Evolutionary conservation across 2,888 invertebrate species (phyloP).

Genomic region (Acleris cristana): DNA sequence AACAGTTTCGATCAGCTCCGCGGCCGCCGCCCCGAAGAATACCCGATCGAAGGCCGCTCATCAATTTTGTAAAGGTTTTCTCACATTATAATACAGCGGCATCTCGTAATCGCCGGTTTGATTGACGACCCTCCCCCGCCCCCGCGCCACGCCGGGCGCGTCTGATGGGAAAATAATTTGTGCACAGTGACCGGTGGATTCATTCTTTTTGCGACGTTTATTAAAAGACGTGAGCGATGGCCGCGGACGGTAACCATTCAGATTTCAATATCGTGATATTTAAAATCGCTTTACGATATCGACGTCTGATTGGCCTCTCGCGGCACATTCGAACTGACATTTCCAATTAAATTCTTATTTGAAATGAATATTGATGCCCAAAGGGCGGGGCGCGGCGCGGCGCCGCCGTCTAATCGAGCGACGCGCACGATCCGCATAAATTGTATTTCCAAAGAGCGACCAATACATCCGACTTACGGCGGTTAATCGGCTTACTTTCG

Average conservation of each 20-base stretch:
- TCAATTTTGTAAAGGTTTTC: constrained; percentile 37
- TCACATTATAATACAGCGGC: constrained; percentile 34
- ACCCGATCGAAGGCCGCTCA: constrained; percentile 27
- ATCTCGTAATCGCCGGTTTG: constrained; percentile 39
- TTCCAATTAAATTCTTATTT: constrained; percentile 35
- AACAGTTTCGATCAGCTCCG: neutral
- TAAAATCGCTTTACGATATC: constrained; percentile 31
- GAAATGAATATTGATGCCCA: constrained; percentile 27
- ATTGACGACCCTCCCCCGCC: constrained; percentile 40
- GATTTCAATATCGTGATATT: constrained; percentile 35
- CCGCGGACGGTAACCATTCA: constrained; percentile 29
- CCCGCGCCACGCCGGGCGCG: constrained; percentile 12
- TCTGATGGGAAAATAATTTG: constrained; percentile 53
- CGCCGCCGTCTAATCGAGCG: neutral
- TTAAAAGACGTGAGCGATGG: constrained; percentile 52
- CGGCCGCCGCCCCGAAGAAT: neutral
- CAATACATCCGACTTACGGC: constrained; percentile 22
- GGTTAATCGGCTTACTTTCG: constrained; percentile 31
- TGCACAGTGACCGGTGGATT: constrained; percentile 53
- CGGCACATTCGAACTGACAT: constrained; percentile 22
- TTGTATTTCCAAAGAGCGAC: constrained; percentile 15
- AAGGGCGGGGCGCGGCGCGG: neutral
- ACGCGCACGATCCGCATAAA: constrained; percentile 4
- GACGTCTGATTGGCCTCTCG: constrained; percentile 10
- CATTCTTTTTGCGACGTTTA: constrained; percentile 54